Evolutionary conservation across 2,888 invertebrate genomes (phyloP), one percentile per base, ranked within the genome.

Genomic region (Nudaria mundana): DNA sequence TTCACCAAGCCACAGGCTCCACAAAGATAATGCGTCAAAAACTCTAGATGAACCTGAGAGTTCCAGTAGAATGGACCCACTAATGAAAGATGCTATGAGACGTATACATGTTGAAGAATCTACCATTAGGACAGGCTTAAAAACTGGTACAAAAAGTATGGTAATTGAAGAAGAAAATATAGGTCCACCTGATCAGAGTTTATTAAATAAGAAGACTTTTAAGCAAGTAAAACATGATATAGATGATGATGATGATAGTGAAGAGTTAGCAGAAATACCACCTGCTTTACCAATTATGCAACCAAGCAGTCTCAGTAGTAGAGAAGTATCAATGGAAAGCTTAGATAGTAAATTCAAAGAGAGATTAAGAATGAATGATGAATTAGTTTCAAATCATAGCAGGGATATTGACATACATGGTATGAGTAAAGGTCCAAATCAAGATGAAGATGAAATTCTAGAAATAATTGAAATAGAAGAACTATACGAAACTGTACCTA

Each of bases 321-420:
- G 95, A 53, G 95, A 95, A 83, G 94, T 95, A 11, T 95, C 95
- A 6, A 92, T 95, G 85, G 95, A 95, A 78, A 95, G 94, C 67
- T 86, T 95, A 67, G 94, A 95, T 79, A 92, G 93, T 41, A 91
- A 94, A 62, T 90, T 93, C 61, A 93, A 93, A 72, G 95, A 95
- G 74, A 90, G 94, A 37, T 88, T 94, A 62, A 89, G 91, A 63
- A 90, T 90, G 76, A 90, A 91, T 36, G 90, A 91, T 42, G 90
- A 91, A 49, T 50, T 88, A 51, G 66, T 82, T 33, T 91, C 91
- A 5, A 90, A 84, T 54, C 91, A 89, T 38, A 91, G 91, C 46
- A 75, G 91, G 52, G 91, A 90, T 26, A 81, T 88, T 46, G 83
- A 88, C 53, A 63, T 62, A 37, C 88, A 78, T 59, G 90, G 89